A percentile compares a stretch with the other conserved stretches of the same genome.
These are phyloP conservation scores for Hylaeus anthracinus DNA, from an alignment of 1,140 invertebrate species.

Conservation along the genomic window DNA sequence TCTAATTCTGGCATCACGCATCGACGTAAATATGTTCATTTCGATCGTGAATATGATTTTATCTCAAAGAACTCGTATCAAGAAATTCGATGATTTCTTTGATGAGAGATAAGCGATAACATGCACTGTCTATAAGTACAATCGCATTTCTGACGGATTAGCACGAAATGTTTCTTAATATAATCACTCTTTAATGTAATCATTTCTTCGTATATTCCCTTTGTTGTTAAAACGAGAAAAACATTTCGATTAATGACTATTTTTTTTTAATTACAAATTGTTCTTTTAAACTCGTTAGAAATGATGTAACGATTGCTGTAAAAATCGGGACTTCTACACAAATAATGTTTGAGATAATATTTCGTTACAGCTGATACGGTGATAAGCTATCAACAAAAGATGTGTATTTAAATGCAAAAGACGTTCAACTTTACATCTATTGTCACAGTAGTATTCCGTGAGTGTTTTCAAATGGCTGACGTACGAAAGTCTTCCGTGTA, in stretches of 20 bases:
- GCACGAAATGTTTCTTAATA: neutral
- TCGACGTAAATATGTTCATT: neutral
- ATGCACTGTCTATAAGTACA: neutral
- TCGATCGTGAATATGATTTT: neutral
- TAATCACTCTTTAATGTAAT: neutral
- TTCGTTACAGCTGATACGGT: neutral
- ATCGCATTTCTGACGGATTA: neutral
- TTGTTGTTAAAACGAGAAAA: neutral
- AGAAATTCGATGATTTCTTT: neutral
- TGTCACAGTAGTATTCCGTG: too few relatives aligned
- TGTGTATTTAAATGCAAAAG: conserved; percentile 4
- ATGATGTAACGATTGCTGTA: too few relatives aligned
- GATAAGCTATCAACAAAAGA: conserved; percentile 11
- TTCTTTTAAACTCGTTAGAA: too few relatives aligned
- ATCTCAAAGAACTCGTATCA: neutral
- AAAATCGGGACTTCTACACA: neutral
- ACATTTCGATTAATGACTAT: too few relatives aligned
- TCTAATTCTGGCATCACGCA: neutral
- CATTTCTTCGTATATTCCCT: neutral
- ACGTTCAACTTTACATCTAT: neutral
- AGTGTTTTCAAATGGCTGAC: too few relatives aligned
- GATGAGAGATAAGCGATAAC: neutral
- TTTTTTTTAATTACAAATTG: too few relatives aligned
- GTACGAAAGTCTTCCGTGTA: neutral
- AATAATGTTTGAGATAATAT: conserved; percentile 11